A percentile compares a stretch with the other conserved stretches of the same genome.
Evolutionary conservation across 30 jellyfish, hydroid and myxozoan genomes (phyloP).

Genomic region (Cassiopea andromeda): DNA sequence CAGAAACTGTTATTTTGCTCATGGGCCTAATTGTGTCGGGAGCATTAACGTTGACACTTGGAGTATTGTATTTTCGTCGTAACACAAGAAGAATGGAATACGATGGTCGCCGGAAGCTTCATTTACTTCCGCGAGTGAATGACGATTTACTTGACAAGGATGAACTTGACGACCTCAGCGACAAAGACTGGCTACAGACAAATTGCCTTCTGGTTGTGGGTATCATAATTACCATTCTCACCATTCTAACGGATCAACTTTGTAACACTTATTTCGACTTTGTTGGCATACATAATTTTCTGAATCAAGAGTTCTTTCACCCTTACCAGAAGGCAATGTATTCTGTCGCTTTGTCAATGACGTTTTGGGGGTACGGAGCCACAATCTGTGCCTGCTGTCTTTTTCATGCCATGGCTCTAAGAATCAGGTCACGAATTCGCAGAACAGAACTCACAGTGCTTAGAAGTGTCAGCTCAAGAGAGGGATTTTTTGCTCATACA

Average conservation of each 20-base stretch:
- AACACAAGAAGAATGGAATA: not conserved
- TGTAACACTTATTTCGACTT: conserved; percentile 51
- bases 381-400: conserved; percentile 70
- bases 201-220: conserved; percentile 13
- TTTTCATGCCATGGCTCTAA: conserved; percentile 56
- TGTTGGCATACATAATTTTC: conserved; percentile 37
- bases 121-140: conserved; percentile 5
- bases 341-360: conserved; percentile 24
- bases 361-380: conserved; percentile 64
- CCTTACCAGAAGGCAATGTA: conserved; percentile 1
- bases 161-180: not conserved
- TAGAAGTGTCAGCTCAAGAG: conserved; percentile 1
- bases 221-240: not conserved
- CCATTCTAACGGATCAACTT: conserved; percentile 32
- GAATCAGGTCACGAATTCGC: conserved; percentile 17
- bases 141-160: not conserved
- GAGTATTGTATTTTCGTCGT: conserved; percentile 23
- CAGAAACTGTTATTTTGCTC: conserved; percentile 32
- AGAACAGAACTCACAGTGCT: conserved; percentile 26
- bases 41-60: conserved; percentile 30
- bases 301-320: not conserved
- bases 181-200: conserved; percentile 26
- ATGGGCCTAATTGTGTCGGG: conserved; percentile 49
- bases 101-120: not conserved
- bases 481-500: conserved; percentile 12